Percentiles rank a stretch among this genome's conserved stretches.
phyloP scores from a whole-genome alignment of 2,888 invertebrate species.

The Hoplodrina ambigua region DNA sequence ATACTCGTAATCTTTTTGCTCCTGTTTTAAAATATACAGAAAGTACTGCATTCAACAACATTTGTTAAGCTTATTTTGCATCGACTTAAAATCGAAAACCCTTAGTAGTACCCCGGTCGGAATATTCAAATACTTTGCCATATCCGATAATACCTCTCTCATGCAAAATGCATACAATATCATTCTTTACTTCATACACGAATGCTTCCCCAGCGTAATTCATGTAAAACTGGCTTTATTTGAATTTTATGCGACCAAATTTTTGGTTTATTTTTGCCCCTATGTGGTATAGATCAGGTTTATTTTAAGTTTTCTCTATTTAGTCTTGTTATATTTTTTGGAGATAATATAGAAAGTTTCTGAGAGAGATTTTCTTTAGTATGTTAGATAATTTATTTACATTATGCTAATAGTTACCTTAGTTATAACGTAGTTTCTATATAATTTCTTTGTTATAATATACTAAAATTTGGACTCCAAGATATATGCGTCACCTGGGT shows the following conservation, averaged over 20 bases:
- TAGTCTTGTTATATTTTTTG: constrained; percentile 28
- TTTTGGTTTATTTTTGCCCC: constrained; percentile 73
- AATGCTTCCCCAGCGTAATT: constrained; percentile 85
- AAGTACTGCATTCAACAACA: not conserved
- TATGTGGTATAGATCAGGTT: constrained; percentile 52
- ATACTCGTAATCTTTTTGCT: too few relatives aligned
- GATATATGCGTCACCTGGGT: too few relatives aligned
- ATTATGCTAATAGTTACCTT: too few relatives aligned
- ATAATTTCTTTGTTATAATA: too few relatives aligned
- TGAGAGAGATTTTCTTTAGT: not conserved
- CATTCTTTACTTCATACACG: constrained; percentile 88
- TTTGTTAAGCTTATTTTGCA: not conserved
- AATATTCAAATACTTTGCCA: constrained; percentile 88
- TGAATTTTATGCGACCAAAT: constrained; percentile 86
- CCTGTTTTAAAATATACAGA: too few relatives aligned
- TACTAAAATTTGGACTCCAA: too few relatives aligned
- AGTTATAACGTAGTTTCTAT: too few relatives aligned
- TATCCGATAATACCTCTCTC: constrained; percentile 88
- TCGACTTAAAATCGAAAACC: constrained; percentile 59
- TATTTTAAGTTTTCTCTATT: constrained; percentile 39
- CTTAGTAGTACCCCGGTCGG: constrained; percentile 70
- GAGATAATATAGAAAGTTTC: constrained; percentile 6
- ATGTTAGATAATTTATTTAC: too few relatives aligned
- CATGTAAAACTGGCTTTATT: constrained; percentile 88
- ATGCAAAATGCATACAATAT: constrained; percentile 90